These are phyloP conservation scores for Icerya purchasi DNA, from an alignment of 2,888 invertebrate species.

Conservation along the genomic window DNA sequence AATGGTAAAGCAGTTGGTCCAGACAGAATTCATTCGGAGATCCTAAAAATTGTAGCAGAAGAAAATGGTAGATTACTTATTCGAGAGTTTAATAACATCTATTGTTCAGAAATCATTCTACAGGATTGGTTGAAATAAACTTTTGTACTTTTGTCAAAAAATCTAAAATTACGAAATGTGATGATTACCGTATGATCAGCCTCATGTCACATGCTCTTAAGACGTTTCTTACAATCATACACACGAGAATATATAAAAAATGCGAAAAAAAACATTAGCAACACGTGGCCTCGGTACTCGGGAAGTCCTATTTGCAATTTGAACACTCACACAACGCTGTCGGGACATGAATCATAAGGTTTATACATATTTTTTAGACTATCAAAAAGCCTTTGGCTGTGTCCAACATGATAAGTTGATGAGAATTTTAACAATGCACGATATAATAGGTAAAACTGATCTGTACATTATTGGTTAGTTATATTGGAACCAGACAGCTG, in stretches of 20 bases:
- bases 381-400: too few relatives aligned
- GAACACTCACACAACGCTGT: too few relatives aligned
- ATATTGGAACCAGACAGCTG: too few relatives aligned
- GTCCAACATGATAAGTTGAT: too few relatives aligned
- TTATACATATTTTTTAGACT: too few relatives aligned
- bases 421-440: too few relatives aligned
- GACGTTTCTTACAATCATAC: neutral
- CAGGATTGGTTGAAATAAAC: neutral
- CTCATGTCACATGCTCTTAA: neutral
- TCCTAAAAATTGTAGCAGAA: neutral
- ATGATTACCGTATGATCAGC: neutral
- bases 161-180: neutral
- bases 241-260: neutral
- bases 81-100: neutral
- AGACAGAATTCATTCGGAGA: neutral
- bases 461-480: too few relatives aligned
- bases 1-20: neutral
- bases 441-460: too few relatives aligned
- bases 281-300: too few relatives aligned
- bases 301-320: too few relatives aligned
- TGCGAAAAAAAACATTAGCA: neutral
- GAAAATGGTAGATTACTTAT: neutral
- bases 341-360: too few relatives aligned
- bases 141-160: neutral
- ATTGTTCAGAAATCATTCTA: neutral